Conservation (phyloP, 2,113 vertebrate genomes). For the Mastomys natalensis region DNA sequence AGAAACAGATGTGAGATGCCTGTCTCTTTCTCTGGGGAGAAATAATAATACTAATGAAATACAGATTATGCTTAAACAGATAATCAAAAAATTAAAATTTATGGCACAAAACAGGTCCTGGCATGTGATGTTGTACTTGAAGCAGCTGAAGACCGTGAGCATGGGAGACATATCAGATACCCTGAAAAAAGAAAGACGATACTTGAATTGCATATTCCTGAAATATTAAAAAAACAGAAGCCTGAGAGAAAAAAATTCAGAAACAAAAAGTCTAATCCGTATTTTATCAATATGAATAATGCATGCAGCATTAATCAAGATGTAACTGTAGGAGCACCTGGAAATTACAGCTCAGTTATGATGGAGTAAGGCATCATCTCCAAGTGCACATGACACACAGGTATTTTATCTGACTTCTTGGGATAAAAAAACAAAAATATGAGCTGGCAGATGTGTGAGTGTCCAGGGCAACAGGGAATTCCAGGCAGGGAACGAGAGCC, state of each 20-base stretch:
- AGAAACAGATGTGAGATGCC: constrained; percentile 80
- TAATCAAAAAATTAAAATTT: constrained; percentile 82
- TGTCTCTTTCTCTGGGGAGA: constrained; percentile 73
- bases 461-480: neutral
- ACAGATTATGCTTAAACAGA: constrained; percentile 79
- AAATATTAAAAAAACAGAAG: neutral
- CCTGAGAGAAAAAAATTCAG: neutral
- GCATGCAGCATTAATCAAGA: constrained; percentile 18
- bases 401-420: constrained; percentile 6
- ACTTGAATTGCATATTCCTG: neutral
- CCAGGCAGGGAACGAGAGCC: neutral
- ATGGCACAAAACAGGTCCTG: constrained; percentile 67
- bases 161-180: constrained; percentile 19
- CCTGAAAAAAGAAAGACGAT: neutral
- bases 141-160: neutral
- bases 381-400: neutral
- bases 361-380: neutral
- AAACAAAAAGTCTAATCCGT: neutral
- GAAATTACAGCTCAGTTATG: neutral
- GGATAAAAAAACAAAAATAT: neutral
- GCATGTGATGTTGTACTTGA: constrained; percentile 58
- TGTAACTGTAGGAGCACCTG: constrained; percentile 20
- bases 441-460: neutral
- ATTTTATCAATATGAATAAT: constrained; percentile 44
- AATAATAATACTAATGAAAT: constrained; percentile 82